Conservation (phyloP, 2,113 vertebrate genomes). For the Chloroceryle aenea region DNA sequence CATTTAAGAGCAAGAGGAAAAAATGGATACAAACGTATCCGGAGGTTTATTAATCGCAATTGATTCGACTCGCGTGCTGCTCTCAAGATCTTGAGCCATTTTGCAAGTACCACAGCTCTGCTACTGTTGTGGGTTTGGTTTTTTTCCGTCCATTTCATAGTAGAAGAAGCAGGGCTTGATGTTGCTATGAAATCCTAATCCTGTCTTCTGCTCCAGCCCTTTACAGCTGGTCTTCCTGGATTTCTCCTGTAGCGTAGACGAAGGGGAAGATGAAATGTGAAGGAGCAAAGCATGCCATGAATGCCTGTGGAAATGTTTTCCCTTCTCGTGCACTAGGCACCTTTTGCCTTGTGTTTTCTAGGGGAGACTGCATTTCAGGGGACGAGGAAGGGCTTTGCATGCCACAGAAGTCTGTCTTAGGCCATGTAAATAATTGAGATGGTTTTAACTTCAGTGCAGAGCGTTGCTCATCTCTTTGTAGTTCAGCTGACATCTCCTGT, state of each 20-base stretch:
- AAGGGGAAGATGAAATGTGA: not conserved
- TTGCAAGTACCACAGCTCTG: not conserved
- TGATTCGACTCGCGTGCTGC: not conserved
- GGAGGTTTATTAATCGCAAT: conserved; percentile 15
- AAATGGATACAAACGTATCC: not conserved
- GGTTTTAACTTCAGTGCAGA: not conserved
- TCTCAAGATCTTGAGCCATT: conserved; percentile 22
- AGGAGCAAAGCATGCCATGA: not conserved
- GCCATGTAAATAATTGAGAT: not conserved
- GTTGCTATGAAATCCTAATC: not conserved
- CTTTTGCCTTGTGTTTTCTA: not conserved
- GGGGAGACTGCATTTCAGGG: not conserved
- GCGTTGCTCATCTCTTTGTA: not conserved
- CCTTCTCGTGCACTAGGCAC: not conserved
- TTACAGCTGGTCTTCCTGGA: not conserved
- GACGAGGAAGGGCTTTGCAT: not conserved
- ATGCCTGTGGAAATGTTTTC: not conserved
- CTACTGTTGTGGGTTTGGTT: not conserved
- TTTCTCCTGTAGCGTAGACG: not conserved
- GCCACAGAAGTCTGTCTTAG: not conserved
- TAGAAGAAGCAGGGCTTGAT: not conserved
- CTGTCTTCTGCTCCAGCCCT: not conserved
- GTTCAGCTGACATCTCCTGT: not conserved
- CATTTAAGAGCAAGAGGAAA: not conserved
- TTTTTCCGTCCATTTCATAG: conserved; percentile 9